Base-by-base conservation (phyloP, 2,113 vertebrate species). In the Macrotus californicus region DNA sequence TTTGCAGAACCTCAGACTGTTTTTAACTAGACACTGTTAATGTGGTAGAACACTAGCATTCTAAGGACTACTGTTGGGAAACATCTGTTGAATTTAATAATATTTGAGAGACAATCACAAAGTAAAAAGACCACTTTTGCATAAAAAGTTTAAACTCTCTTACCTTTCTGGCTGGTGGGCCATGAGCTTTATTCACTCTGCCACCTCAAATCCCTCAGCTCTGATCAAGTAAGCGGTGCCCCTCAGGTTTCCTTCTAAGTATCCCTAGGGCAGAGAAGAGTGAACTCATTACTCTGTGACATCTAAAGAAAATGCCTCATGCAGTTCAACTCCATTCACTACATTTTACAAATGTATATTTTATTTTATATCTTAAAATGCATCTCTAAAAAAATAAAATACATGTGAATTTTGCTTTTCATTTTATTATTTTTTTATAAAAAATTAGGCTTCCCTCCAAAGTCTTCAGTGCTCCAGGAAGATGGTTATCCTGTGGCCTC, bases 151-250 rank as follows among this genome's bases (percentile, higher is more conserved):
- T 75, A 91, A 92, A 34, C 54, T 69, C 22, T 36, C 91, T 96
- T 97, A 97, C 97, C 96, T 97, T 93, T 95, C 93, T 75, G 83
- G 89, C 82, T 86, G 95, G 93, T 93, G 56, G 95, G 96, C 96
- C 96, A 97, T 97, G 88, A 95, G 96, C 39, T 97, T 97, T 96
- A 94, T 54, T 91, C 52, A 79, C 87, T 90, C 46, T 91, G 82
- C 56, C 70, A 61, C 83, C 86, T 95, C 39, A 61, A 94, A 96
- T 75, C 81, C 29, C 76, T 95, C 46, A 76, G 50, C 39, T 96
- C 67, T 93, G 82, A 81, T 19, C 43, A 94, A 82, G 82, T 73
- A 83, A 82, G 39, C 14, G 76, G 59, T 69, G 34, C n/a, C 83
- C 93, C 70, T 93, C 52, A 96, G 90, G 87, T 83, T 75, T 90